These are phyloP conservation scores for Eucriotettix oculatus DNA, from an alignment of 2,888 invertebrate genomes.

Conservation along the genomic window DNA sequence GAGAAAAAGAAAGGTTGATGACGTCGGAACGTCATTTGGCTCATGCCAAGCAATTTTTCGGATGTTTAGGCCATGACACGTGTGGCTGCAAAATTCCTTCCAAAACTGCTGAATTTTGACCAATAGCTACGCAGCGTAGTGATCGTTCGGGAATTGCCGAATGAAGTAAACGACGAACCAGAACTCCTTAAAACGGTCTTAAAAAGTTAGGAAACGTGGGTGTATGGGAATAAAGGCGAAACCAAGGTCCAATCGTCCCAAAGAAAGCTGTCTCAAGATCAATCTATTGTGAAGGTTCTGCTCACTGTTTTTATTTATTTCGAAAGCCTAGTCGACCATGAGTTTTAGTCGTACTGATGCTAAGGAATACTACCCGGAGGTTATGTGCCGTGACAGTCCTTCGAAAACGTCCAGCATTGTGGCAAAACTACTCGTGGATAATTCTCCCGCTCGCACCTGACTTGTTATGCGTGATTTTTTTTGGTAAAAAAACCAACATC, in stretches of 20 bases:
- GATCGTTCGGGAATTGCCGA: not conserved
- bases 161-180: not conserved
- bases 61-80: too few relatives aligned
- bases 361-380: constrained; percentile 1
- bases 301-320: not conserved
- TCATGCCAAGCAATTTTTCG: too few relatives aligned
- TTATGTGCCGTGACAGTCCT: not conserved
- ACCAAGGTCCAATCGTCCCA: not conserved
- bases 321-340: not conserved
- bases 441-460: not conserved
- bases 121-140: not conserved
- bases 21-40: not conserved
- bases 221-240: not conserved
- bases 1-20: not conserved
- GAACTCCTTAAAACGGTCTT: not conserved
- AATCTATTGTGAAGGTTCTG: not conserved
- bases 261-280: not conserved
- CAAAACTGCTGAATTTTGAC: not conserved
- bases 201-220: not conserved
- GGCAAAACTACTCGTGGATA: constrained; percentile 2
- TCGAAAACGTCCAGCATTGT: not conserved
- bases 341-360: not conserved
- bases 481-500: not conserved
- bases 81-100: too few relatives aligned
- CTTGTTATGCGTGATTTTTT: not conserved